Conservation (phyloP, 1,140 invertebrate species). For the Drosophila fuyamai region DNA sequence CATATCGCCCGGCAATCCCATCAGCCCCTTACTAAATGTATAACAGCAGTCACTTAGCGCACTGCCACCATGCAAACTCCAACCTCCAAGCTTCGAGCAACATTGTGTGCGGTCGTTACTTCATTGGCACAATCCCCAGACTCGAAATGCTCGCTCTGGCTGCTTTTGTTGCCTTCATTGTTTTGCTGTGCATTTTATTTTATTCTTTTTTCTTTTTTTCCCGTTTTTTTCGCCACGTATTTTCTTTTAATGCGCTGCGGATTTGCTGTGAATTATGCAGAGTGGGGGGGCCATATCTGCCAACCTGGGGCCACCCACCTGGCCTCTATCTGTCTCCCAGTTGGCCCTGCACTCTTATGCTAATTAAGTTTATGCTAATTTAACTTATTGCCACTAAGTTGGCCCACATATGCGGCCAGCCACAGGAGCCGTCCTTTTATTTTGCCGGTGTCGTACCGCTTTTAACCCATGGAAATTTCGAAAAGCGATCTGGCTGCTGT, state of each 20-base stretch:
- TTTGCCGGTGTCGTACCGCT: neutral
- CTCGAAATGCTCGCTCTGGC: constrained; percentile 29
- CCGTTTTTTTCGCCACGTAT: constrained; percentile 72
- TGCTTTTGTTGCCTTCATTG: constrained; percentile 58
- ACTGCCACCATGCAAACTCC: constrained; percentile 26
- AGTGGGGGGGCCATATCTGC: constrained; percentile 27
- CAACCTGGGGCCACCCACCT: constrained; percentile 26
- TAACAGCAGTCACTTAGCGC: constrained; percentile 77
- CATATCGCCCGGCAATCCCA: constrained; percentile 73
- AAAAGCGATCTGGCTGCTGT: constrained; percentile 22
- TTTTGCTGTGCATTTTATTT: constrained; percentile 67
- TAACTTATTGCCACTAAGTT: constrained; percentile 83
- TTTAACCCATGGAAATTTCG: constrained; percentile 17
- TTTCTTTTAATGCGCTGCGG: constrained; percentile 81
- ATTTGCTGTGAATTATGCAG: constrained; percentile 76
- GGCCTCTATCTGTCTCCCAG: constrained; percentile 57
- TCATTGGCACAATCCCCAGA: constrained; percentile 80
- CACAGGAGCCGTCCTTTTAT: constrained; percentile 51
- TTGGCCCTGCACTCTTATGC: constrained; percentile 79
- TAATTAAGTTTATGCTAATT: constrained; percentile 83
- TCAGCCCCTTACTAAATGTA: constrained; percentile 69
- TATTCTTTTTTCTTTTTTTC: constrained; percentile 15
- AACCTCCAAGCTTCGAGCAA: constrained; percentile 2
- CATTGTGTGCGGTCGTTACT: constrained; percentile 68
- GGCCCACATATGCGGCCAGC: constrained; percentile 80